Conservation (phyloP, 2,113 vertebrate genomes). For the Anolis carolinensis region DNA sequence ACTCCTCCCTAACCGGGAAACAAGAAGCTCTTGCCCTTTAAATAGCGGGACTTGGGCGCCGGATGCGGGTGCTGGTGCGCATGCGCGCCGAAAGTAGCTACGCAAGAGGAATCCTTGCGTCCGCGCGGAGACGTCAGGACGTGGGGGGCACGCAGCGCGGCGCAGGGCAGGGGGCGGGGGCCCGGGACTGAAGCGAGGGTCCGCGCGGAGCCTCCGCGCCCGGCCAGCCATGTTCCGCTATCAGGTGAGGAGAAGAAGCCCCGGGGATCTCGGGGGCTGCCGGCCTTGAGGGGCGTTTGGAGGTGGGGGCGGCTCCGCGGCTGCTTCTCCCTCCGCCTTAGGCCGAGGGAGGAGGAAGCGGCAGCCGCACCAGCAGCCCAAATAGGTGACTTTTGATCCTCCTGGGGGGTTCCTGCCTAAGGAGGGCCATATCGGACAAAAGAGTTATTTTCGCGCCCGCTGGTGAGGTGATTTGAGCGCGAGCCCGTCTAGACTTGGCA, state of each 20-base stretch:
- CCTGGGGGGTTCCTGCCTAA: too few species aligned
- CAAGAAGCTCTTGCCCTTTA: neutral
- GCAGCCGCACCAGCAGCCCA: too few species aligned
- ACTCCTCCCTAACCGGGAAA: neutral
- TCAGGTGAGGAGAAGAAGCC: constrained; percentile 66
- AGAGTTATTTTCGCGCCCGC: too few species aligned
- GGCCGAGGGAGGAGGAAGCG: too few species aligned
- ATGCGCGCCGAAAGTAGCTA: neutral
- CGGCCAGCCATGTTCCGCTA: constrained; percentile 74
- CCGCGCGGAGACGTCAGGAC: constrained; percentile 9
- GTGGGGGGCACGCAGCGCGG: neutral
- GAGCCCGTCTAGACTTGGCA: too few species aligned
- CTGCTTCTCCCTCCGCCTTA: too few species aligned
- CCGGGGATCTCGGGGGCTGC: neutral
- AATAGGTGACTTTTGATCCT: too few species aligned
- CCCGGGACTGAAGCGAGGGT: neutral
- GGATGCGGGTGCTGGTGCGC: neutral
- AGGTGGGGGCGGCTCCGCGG: too few species aligned
- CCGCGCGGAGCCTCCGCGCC: constrained; percentile 53
- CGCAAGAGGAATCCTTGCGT: constrained; percentile 1
- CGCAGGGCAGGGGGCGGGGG: constrained; percentile 14
- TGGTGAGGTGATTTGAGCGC: too few species aligned
- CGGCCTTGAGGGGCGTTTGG: too few species aligned
- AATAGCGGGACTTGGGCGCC: neutral
- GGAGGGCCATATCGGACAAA: too few species aligned